phyloP scores from a whole-genome alignment of 2,888 invertebrate species.

The Diarsia rubi region DNA sequence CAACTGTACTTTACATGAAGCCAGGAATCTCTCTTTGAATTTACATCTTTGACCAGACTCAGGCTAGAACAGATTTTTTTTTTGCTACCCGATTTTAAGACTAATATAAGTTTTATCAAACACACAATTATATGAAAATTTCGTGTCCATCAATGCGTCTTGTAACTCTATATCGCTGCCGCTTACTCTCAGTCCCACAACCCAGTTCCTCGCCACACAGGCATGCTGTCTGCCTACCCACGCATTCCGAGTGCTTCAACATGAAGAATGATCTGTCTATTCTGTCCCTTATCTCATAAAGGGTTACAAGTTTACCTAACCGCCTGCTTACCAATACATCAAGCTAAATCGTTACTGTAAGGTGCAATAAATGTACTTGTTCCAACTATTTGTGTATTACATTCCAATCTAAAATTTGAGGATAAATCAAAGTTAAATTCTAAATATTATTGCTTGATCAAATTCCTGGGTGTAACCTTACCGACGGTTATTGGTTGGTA shows the following conservation, averaged over 20 bases:
- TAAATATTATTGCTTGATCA: constrained; percentile 30
- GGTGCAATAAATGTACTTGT: constrained; percentile 46
- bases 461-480: constrained; percentile 24
- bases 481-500: not conserved
- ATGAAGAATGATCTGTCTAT: constrained; percentile 59
- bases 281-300: constrained; percentile 52
- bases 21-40: no score
- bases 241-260: constrained; percentile 47
- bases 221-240: constrained; percentile 64
- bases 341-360: constrained; percentile 25
- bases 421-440: constrained; percentile 31
- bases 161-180: not conserved
- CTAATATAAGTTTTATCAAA: no score
- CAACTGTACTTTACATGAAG: no score
- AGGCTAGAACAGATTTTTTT: no score
- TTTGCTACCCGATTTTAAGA: no score
- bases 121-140: not conserved
- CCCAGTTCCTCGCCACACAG: constrained; percentile 33
- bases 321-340: constrained; percentile 38
- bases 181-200: not conserved
- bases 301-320: constrained; percentile 59
- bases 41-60: no score
- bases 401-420: constrained; percentile 34
- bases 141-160: not conserved
- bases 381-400: constrained; percentile 30